Evolutionary conservation across 2,113 vertebrate species (phyloP).

Genomic region (Vulpes vulpes): DNA sequence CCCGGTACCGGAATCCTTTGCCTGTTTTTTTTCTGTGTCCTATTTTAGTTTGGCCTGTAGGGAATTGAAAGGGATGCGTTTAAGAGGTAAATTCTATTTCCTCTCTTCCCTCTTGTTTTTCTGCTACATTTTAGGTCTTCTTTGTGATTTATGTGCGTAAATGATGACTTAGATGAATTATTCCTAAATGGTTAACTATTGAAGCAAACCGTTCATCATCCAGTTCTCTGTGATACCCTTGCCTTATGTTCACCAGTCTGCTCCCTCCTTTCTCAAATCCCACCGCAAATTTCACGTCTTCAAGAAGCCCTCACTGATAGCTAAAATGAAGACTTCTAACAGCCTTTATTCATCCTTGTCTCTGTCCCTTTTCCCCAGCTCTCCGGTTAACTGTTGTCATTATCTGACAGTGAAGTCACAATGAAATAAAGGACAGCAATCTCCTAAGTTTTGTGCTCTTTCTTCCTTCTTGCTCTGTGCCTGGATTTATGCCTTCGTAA

Average conservation of each 20-base stretch:
- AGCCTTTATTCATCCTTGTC: neutral
- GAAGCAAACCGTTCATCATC: neutral
- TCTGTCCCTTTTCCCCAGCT: neutral
- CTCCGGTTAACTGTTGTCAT: neutral
- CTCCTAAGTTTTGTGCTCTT: neutral
- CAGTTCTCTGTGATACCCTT: neutral
- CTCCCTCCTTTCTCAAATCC: neutral
- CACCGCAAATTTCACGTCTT: constrained; percentile 3
- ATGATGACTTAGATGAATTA: neutral
- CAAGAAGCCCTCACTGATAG: neutral
- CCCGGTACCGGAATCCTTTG: neutral
- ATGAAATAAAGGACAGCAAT: neutral
- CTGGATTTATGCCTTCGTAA: neutral
- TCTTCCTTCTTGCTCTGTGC: neutral
- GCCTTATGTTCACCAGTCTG: neutral
- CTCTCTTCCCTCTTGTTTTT: neutral
- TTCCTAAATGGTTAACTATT: neutral
- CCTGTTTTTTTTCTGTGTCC: neutral
- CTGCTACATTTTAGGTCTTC: neutral
- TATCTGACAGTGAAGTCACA: neutral
- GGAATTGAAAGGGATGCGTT: neutral
- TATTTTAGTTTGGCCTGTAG: neutral
- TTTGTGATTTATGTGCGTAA: neutral
- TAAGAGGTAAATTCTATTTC: neutral
- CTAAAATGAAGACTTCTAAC: neutral